phyloP scores from a whole-genome alignment of 92 coral and sea anemone genomes.

The Zoanthus sociatus region DNA sequence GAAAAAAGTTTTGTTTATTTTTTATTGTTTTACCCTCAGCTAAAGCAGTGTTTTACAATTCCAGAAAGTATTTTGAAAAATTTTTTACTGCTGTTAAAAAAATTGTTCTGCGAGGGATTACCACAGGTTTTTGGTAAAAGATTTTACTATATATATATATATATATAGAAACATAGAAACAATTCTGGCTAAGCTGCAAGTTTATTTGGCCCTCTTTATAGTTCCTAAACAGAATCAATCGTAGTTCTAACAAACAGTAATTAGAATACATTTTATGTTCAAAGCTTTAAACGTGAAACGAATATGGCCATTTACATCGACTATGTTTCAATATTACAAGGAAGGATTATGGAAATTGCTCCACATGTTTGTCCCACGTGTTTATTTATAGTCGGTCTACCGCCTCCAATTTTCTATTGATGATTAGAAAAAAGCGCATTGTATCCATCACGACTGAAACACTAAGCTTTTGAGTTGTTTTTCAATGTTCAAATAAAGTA shows the following conservation, averaged over 20 bases:
- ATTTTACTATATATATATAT: background rate
- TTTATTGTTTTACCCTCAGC: background rate
- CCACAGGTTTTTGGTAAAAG: background rate
- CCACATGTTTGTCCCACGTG: conserved; percentile 59
- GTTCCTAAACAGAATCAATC: background rate
- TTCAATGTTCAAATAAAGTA: background rate
- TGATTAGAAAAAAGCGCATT: background rate
- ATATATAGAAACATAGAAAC: background rate
- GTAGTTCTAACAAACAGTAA: background rate
- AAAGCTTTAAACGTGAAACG: conserved; percentile 1
- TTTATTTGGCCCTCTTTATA: background rate
- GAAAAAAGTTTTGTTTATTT: background rate
- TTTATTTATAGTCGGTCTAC: conserved; percentile 58
- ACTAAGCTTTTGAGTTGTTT: conserved; percentile 4
- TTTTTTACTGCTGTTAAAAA: background rate
- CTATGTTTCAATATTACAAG: conserved; percentile 32
- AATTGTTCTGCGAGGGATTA: background rate
- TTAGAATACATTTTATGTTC: background rate
- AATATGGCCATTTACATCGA: background rate
- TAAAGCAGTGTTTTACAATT: conserved; percentile 2
- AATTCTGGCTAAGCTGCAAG: background rate
- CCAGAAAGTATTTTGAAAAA: background rate
- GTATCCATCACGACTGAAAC: background rate
- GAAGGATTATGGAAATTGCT: conserved; percentile 60
- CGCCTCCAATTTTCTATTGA: background rate